Percentiles rank a stretch among this genome's conserved stretches.
These are phyloP conservation scores for Sternotherus odoratus DNA, from an alignment of 2,797 vertebrate genomes.

Conservation along the genomic window DNA sequence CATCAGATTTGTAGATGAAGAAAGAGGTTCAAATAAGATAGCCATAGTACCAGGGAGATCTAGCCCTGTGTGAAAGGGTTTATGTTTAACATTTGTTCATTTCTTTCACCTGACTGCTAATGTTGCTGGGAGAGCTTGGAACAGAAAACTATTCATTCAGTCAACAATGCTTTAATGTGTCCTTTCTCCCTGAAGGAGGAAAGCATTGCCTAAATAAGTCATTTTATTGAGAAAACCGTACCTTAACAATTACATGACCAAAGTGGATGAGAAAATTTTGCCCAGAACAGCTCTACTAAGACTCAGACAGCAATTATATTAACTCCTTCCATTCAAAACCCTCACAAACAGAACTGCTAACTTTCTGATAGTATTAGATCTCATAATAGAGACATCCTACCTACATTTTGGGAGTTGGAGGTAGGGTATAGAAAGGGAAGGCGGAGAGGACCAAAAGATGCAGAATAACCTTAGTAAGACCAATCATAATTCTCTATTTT, in stretches of 20 bases:
- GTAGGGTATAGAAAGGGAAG: not conserved
- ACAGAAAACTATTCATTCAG: not conserved
- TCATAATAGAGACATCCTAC: not conserved
- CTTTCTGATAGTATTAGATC: not conserved
- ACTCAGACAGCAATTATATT: not conserved
- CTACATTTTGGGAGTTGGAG: not conserved
- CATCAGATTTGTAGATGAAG: not conserved
- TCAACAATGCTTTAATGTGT: not conserved
- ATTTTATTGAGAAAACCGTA: not conserved
- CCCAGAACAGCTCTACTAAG: not conserved
- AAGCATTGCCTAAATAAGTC: not conserved
- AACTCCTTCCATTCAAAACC: not conserved
- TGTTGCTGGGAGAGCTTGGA: not conserved
- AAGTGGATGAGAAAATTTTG: not conserved
- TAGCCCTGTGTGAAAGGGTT: not conserved
- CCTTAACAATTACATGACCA: not conserved
- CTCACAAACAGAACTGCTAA: not conserved
- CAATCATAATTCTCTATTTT: not conserved
- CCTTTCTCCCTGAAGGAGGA: constrained; percentile 5
- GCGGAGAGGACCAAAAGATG: not conserved
- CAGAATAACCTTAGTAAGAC: not conserved
- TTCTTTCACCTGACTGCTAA: not conserved
- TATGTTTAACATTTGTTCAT: not conserved
- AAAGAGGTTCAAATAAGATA: not conserved
- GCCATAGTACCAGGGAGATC: not conserved